Evolutionary conservation across 2,797 vertebrate genomes (phyloP).

Genomic region (Argya squamiceps): DNA sequence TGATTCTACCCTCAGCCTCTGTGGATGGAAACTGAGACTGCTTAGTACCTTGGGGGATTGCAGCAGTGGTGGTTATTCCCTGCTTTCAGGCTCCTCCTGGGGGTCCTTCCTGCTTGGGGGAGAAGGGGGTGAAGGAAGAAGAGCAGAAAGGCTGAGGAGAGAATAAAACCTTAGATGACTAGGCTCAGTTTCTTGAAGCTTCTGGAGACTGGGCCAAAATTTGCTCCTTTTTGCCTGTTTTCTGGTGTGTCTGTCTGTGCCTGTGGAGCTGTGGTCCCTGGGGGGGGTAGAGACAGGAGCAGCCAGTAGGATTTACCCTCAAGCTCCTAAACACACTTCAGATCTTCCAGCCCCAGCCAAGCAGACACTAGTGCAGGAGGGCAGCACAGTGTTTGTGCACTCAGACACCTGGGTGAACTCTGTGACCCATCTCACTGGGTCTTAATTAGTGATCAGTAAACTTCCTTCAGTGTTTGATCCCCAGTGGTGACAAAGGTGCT

Average conservation of each 20-base stretch:
- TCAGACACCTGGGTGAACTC: not conserved
- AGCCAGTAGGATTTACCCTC: not conserved
- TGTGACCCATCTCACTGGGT: not conserved
- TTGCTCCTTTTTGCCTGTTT: not conserved
- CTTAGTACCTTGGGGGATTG: not conserved
- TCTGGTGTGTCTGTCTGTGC: not conserved
- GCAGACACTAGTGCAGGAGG: not conserved
- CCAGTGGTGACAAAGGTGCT: not conserved
- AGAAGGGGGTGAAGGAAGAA: not conserved
- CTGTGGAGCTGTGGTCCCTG: rapidly evolving
- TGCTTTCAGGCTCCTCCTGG: not conserved
- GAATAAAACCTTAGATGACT: not conserved
- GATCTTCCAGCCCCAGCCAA: not conserved
- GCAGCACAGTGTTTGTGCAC: not conserved
- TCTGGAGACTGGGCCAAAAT: not conserved
- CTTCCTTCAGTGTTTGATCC: not conserved
- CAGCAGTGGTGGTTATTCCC: not conserved
- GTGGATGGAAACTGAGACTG: not conserved
- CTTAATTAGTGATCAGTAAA: not conserved
- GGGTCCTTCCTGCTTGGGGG: not conserved
- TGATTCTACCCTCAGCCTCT: not conserved
- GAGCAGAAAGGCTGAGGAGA: not conserved
- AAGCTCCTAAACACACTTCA: not conserved
- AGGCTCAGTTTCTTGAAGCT: not conserved
- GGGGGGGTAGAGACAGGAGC: not conserved